Conservation (phyloP, 2,113 vertebrate species). For the Isichthys henryi region DNA sequence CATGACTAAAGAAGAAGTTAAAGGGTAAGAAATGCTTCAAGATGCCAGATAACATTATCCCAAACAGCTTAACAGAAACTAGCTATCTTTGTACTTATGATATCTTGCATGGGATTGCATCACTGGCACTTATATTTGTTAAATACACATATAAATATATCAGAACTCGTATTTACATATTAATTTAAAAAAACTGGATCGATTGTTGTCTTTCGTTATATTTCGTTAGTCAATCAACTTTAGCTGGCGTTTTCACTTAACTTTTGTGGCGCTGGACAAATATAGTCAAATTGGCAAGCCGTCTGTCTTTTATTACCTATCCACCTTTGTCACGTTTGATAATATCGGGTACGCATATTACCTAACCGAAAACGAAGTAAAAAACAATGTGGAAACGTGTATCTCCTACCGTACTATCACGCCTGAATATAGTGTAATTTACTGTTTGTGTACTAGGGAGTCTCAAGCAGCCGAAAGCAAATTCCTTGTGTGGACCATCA, state of each 20-base stretch:
- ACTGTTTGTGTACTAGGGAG: too few relatives aligned
- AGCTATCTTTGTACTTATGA: background rate
- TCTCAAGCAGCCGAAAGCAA: too few relatives aligned
- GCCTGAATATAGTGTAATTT: background rate
- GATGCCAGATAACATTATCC: background rate
- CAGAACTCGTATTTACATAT: background rate
- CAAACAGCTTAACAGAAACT: background rate
- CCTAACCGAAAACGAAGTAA: background rate
- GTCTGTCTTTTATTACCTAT: background rate
- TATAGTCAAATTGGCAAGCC: background rate
- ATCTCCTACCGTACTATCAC: background rate
- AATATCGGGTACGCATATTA: background rate
- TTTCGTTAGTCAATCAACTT: background rate
- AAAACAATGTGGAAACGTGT: background rate
- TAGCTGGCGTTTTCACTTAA: background rate
- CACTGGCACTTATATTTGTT: background rate
- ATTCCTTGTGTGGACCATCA: too few relatives aligned
- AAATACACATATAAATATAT: background rate
- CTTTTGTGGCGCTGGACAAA: background rate
- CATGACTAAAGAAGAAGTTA: slow-evolving; percentile 14
- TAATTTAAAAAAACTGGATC: background rate
- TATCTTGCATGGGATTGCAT: background rate
- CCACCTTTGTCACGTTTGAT: background rate
- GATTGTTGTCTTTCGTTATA: background rate
- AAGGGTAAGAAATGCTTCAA: slow-evolving; percentile 3